phyloP scores from a whole-genome alignment of 1,140 invertebrate species.

The Papilio polyxenes region DNA sequence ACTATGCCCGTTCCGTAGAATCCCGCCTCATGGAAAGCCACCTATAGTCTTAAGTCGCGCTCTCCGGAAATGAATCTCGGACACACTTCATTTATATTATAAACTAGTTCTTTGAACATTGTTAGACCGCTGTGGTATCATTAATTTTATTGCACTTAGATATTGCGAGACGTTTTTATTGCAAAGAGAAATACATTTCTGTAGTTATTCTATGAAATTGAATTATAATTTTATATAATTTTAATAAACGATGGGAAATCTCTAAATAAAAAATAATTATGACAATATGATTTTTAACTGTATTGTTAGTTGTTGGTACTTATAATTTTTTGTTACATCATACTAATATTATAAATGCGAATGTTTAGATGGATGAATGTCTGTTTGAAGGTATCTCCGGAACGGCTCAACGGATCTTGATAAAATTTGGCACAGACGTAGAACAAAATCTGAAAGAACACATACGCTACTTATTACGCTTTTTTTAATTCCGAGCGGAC shows the following conservation, averaged over 20 bases:
- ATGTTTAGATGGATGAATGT: too few species aligned
- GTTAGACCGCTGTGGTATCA: not conserved
- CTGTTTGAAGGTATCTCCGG: too few species aligned
- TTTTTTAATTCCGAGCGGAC: too few species aligned
- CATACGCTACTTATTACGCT: too few species aligned
- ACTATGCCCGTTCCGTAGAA: not conserved
- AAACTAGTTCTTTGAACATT: conserved; percentile 24
- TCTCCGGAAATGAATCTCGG: conserved; percentile 20
- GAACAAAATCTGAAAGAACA: too few species aligned
- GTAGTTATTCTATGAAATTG: not conserved
- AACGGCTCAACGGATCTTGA: too few species aligned
- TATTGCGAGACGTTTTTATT: conserved; percentile 18
- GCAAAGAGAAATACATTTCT: not conserved
- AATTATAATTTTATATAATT: not conserved
- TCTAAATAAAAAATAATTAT: too few species aligned
- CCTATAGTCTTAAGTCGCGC: not conserved
- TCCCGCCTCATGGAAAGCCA: not conserved
- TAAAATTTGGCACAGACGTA: too few species aligned
- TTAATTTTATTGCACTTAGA: conserved; percentile 21
- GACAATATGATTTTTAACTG: not conserved
- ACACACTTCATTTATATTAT: conserved; percentile 7
- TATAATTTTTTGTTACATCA: not conserved
- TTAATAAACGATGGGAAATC: not conserved
- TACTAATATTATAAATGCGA: too few species aligned
- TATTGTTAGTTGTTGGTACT: not conserved